phyloP scores from a whole-genome alignment of 2,888 invertebrate genomes.

The Serripes groenlandicus region DNA sequence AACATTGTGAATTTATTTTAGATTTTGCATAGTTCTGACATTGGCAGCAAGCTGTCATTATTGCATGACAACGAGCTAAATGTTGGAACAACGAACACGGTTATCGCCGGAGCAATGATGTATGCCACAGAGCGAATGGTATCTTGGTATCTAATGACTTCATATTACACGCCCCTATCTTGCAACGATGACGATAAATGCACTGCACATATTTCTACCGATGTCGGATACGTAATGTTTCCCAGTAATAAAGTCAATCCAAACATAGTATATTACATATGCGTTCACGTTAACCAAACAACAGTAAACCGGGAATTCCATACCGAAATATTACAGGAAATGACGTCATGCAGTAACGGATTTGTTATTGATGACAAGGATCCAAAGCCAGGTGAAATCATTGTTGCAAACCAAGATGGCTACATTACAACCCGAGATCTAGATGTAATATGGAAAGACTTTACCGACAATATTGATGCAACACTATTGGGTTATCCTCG shows the following conservation, averaged over 20 bases:
- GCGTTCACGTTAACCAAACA: constrained; percentile 20
- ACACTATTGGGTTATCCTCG: constrained; percentile 18
- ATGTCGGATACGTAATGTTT: constrained; percentile 21
- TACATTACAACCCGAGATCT: constrained; percentile 16
- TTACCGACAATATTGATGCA: constrained; percentile 37
- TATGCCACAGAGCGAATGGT: constrained; percentile 34
- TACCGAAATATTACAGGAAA: constrained; percentile 27
- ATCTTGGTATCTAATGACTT: constrained; percentile 48
- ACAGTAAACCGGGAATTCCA: constrained; percentile 18
- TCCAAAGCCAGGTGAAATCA: constrained; percentile 27
- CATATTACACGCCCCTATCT: not conserved
- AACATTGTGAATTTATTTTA: too few species aligned
- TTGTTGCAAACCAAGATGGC: constrained; percentile 21
- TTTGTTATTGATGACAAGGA: constrained; percentile 42
- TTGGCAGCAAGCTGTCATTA: not conserved
- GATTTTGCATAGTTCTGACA: not conserved
- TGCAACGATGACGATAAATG: constrained; percentile 29
- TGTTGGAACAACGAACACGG: constrained; percentile 24
- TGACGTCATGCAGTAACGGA: constrained; percentile 45
- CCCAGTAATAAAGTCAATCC: not conserved
- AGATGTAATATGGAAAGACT: constrained; percentile 36
- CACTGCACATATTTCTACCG: not conserved
- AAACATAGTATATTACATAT: constrained; percentile 31
- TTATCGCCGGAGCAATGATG: constrained; percentile 29
- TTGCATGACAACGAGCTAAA: constrained; percentile 43